These are phyloP conservation scores for Macrosoma leucophasiata DNA, from an alignment of 2,888 invertebrate species.

Conservation along the genomic window DNA sequence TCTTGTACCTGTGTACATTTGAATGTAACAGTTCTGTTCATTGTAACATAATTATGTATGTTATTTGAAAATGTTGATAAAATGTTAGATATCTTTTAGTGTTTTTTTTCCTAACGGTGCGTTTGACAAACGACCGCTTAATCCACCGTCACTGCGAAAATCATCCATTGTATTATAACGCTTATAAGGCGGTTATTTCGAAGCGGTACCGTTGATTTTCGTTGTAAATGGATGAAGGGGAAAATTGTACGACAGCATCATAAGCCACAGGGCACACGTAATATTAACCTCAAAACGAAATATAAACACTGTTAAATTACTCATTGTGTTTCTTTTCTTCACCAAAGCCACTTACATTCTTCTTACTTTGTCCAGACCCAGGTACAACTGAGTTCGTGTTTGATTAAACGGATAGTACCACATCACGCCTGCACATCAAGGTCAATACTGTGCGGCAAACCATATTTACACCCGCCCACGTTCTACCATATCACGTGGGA, in stretches of 20 bases:
- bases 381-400: too few relatives aligned
- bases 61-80: constrained; percentile 54
- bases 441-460: too few relatives aligned
- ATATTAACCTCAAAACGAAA: constrained; percentile 70
- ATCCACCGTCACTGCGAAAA: constrained; percentile 7
- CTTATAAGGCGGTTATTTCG: constrained; percentile 7
- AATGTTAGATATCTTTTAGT: constrained; percentile 63
- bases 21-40: constrained; percentile 49
- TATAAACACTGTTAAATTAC: constrained; percentile 74
- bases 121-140: constrained; percentile 17
- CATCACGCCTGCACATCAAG: too few relatives aligned
- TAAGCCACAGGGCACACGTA: constrained; percentile 65
- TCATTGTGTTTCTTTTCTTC: constrained; percentile 38
- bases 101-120: constrained; percentile 52
- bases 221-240: constrained; percentile 19
- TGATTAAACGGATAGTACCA: too few relatives aligned
- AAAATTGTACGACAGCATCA: constrained; percentile 37
- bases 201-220: constrained; percentile 14
- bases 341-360: too few relatives aligned
- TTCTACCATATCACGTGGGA: too few relatives aligned
- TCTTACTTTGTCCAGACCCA: too few relatives aligned
- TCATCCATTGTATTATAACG: too few relatives aligned
- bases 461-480: too few relatives aligned
- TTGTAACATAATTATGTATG: constrained; percentile 44
- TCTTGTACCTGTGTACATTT: constrained; percentile 40